Conservation (phyloP, 2,797 vertebrate species). For the Alectoris magna region DNA sequence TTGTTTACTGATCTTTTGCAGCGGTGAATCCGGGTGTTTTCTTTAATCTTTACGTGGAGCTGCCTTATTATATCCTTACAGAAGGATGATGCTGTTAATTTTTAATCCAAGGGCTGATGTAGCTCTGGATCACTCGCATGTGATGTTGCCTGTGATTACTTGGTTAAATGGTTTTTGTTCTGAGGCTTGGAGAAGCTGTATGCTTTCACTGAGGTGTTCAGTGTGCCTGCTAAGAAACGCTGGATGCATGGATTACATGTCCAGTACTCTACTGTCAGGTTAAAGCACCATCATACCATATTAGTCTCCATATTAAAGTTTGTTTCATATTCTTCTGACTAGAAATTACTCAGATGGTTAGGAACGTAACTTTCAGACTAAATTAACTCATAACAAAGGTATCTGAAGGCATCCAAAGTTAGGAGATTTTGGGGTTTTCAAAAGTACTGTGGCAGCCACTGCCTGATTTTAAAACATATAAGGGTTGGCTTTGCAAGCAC, state of each 20-base stretch:
- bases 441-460: background rate
- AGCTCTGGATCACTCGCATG: background rate
- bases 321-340: background rate
- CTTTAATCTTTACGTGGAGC: background rate
- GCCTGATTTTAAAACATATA: background rate
- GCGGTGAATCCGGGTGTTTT: background rate
- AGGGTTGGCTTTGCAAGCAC: background rate
- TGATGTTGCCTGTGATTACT: background rate
- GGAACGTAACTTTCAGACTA: background rate
- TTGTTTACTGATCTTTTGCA: background rate
- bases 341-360: background rate
- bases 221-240: background rate
- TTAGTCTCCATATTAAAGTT: background rate
- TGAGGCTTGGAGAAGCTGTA: background rate
- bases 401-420: background rate
- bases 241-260: background rate
- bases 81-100: background rate
- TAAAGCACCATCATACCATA: background rate
- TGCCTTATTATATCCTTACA: background rate
- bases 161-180: background rate
- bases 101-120: background rate
- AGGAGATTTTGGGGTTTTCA: background rate
- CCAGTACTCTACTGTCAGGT: background rate
- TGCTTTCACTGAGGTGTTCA: background rate
- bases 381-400: background rate